phyloP scores from a whole-genome alignment of 1,140 invertebrate genomes.

The Bombus sibiricus region DNA sequence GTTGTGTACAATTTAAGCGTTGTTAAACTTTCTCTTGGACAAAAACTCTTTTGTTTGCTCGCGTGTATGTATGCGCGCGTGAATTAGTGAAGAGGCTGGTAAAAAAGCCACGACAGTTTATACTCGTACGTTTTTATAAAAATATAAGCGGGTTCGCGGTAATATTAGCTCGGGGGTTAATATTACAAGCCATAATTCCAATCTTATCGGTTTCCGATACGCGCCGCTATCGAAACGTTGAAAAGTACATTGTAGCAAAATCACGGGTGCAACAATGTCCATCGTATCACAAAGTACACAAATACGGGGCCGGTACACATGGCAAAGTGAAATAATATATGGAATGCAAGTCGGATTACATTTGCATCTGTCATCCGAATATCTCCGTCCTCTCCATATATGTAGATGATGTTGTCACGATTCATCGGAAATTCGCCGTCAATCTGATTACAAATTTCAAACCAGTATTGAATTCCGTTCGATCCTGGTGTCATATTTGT shows the following conservation, averaged over 20 bases:
- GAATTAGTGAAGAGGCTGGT: neutral
- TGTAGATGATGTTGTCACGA: conserved; percentile 54
- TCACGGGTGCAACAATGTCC: conserved; percentile 35
- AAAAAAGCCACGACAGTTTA: neutral
- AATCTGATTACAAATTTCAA: conserved; percentile 61
- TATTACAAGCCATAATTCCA: conserved; percentile 44
- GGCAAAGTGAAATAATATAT: conserved; percentile 48
- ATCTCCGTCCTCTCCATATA: conserved; percentile 12
- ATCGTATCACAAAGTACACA: conserved; percentile 3
- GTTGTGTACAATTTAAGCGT: neutral
- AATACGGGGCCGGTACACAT: neutral
- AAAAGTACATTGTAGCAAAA: conserved; percentile 46
- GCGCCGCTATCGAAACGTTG: conserved; percentile 11
- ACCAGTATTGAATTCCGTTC: conserved; percentile 64
- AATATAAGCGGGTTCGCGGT: neutral
- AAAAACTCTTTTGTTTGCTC: neutral
- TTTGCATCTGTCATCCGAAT: conserved; percentile 53
- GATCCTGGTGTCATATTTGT: conserved; percentile 57
- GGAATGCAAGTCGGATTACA: conserved; percentile 47
- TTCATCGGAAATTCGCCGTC: conserved; percentile 53
- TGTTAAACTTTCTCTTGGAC: neutral
- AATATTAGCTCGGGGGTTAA: conserved; percentile 40
- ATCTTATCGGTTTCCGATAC: conserved; percentile 42
- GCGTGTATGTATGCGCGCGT: neutral
- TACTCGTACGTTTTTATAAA: conserved; percentile 9